Percentiles rank a stretch among this genome's conserved stretches.
Evolutionary conservation across 2,888 invertebrate genomes (phyloP).

Genomic region (Erebia epiphron): DNA sequence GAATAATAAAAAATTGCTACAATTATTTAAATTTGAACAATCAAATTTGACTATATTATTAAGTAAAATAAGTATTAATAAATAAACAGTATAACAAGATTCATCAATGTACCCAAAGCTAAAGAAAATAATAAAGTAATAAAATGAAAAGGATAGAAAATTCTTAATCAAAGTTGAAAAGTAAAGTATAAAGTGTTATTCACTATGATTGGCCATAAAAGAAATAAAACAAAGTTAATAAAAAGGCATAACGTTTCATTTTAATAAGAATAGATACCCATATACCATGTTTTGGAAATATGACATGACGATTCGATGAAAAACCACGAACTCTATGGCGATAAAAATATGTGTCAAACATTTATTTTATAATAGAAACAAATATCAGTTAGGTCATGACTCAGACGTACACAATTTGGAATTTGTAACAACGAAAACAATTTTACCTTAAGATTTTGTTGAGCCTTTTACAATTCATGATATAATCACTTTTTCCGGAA

Average conservation of each 20-base stretch:
- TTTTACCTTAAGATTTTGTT: constrained; percentile 27
- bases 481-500: constrained; percentile 8
- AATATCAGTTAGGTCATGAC: constrained; percentile 4
- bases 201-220: background rate
- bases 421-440: constrained; percentile 21
- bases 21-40: background rate
- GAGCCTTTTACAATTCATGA: background rate
- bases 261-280: constrained; percentile 20
- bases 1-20: background rate
- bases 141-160: background rate
- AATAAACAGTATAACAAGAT: background rate
- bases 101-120: background rate
- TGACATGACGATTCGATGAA: constrained; percentile 20
- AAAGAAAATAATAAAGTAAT: background rate
- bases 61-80: background rate
- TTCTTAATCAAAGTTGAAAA: background rate
- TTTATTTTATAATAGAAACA: constrained; percentile 9
- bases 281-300: constrained; percentile 22
- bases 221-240: constrained; percentile 35
- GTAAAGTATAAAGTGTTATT: background rate
- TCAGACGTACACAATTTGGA: constrained; percentile 31
- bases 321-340: constrained; percentile 19
- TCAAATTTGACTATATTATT: constrained; percentile 9
- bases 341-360: constrained; percentile 1
- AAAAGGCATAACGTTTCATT: constrained; percentile 27